phyloP scores from a whole-genome alignment of 1,140 invertebrate genomes.

The Trichonephila clavipes region DNA sequence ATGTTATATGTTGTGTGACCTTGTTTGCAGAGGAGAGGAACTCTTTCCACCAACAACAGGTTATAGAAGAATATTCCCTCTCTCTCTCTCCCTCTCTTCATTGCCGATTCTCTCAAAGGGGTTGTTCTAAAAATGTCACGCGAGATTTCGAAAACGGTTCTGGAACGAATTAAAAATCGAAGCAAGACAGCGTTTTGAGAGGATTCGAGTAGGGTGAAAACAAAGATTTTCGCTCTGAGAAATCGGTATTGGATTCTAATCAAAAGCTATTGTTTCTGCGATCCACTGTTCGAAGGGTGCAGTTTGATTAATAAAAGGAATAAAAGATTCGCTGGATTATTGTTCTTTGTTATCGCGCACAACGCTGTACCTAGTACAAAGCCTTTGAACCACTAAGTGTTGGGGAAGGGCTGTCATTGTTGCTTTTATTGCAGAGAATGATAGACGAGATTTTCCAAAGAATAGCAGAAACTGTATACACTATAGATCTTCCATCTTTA shows the following conservation, averaged over 20 bases:
- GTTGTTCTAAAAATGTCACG: constrained; percentile 46
- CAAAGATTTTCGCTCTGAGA: not conserved
- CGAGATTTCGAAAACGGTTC: not conserved
- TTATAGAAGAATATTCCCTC: constrained; percentile 7
- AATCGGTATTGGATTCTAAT: not conserved
- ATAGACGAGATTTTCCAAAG: too few species aligned
- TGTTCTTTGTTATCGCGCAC: not conserved
- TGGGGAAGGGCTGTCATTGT: not conserved
- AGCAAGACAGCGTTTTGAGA: not conserved
- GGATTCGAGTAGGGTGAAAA: not conserved
- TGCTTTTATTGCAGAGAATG: not conserved
- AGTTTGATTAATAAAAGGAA: constrained; percentile 12
- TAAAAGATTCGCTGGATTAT: not conserved
- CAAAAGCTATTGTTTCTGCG: not conserved
- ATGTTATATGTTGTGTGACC: constrained; percentile 18
- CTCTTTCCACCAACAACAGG: constrained; percentile 34
- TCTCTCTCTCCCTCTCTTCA: not conserved
- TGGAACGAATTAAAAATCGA: not conserved
- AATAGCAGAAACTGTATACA: too few species aligned
- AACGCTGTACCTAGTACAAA: not conserved
- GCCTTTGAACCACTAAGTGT: not conserved
- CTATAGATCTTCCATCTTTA: too few species aligned
- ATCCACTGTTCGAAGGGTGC: not conserved
- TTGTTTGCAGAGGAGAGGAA: constrained; percentile 47
- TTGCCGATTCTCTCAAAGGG: constrained; percentile 13